These are phyloP conservation scores for Parotocinclus haroldoi DNA, from an alignment of 2,797 vertebrate species.

Conservation along the genomic window DNA sequence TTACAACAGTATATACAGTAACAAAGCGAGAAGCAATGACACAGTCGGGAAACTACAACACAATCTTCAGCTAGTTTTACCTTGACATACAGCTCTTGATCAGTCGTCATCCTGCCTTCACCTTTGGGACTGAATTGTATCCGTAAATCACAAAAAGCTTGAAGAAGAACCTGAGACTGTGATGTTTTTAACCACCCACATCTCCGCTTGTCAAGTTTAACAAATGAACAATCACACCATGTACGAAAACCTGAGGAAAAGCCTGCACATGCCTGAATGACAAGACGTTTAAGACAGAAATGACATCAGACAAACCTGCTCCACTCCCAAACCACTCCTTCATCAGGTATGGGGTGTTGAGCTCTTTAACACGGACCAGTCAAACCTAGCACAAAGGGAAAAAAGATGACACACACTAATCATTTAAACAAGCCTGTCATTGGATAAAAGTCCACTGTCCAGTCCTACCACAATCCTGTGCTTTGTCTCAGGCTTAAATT, in stretches of 20 bases:
- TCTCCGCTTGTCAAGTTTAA: constrained; percentile 23
- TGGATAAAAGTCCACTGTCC: constrained; percentile 13
- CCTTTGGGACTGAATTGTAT: constrained; percentile 13
- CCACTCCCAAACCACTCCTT: constrained; percentile 70
- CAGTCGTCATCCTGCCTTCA: constrained; percentile 47
- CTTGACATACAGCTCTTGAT: constrained; percentile 61
- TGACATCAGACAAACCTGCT: constrained; percentile 47
- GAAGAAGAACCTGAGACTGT: not conserved
- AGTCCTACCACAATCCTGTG: constrained; percentile 11
- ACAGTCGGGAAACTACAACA: no score
- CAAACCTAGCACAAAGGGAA: constrained; percentile 8
- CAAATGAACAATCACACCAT: constrained; percentile 9
- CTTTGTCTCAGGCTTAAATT: not conserved
- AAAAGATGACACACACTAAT: constrained; percentile 25
- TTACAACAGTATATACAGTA: no score
- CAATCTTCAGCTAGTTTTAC: constrained; percentile 45
- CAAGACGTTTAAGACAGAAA: constrained; percentile 36
- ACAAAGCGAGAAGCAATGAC: no score
- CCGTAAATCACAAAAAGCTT: constrained; percentile 7
- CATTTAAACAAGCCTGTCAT: constrained; percentile 17
- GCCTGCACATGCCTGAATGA: constrained; percentile 56
- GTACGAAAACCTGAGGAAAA: constrained; percentile 32
- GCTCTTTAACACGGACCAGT: constrained; percentile 42
- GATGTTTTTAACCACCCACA: not conserved
- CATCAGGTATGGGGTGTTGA: constrained; percentile 67